Evolutionary conservation across 1,140 invertebrate species (phyloP).

Genomic region (Lepeophtheirus salmonis): DNA sequence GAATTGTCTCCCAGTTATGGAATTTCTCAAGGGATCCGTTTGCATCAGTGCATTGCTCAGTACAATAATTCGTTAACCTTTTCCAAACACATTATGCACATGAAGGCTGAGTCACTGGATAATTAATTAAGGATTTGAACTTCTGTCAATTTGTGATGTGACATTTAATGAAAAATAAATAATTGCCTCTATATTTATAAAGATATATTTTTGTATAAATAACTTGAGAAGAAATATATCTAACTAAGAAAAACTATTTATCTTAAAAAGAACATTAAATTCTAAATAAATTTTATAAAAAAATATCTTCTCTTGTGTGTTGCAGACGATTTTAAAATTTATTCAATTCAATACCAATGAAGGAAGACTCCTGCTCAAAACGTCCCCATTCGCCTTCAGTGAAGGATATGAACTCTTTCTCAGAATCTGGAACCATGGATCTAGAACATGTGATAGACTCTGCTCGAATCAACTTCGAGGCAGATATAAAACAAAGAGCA

Average conservation of each 20-base stretch:
- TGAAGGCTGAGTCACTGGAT: not conserved
- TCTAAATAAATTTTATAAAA: not conserved
- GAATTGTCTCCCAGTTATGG: not conserved
- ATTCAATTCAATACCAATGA: not conserved
- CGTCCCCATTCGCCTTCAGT: not conserved
- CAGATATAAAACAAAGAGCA: not conserved
- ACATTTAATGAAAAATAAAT: too few species aligned
- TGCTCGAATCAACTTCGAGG: slow-evolving; percentile 1
- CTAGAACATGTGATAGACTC: slow-evolving; percentile 6
- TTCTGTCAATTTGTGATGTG: too few species aligned
- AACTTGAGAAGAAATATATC: too few species aligned
- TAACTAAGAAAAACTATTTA: too few species aligned
- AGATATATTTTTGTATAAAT: too few species aligned
- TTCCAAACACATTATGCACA: not conserved
- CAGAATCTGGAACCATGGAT: not conserved
- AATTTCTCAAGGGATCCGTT: not conserved
- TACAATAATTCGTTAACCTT: not conserved
- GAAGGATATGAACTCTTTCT: not conserved
- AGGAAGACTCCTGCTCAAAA: not conserved
- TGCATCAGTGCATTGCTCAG: not conserved
- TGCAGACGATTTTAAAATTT: not conserved
- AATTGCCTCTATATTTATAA: too few species aligned
- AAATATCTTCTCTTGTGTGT: not conserved
- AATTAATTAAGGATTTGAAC: too few species aligned
- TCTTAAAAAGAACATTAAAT: not conserved